Evolutionary conservation across 1,140 invertebrate species (phyloP).

Genomic region (Stenopsyche tienmushanensis): DNA sequence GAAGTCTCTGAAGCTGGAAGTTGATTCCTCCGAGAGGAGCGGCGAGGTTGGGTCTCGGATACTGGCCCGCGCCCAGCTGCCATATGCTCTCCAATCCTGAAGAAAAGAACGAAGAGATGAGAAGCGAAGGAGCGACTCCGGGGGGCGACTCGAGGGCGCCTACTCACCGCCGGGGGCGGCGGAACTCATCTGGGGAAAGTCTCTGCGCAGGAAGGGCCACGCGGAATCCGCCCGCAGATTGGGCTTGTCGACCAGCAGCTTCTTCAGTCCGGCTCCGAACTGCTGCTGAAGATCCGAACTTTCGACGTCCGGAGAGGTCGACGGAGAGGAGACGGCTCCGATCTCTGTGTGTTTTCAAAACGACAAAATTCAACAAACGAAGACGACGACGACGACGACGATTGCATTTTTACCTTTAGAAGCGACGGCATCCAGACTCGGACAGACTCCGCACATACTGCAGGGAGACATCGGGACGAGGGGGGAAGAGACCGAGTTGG

Average conservation of each 20-base stretch:
- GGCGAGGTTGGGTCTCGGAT: background rate
- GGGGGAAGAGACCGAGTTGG: background rate
- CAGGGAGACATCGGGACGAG: too few species aligned
- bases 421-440: background rate
- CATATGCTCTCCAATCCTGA: constrained; percentile 8
- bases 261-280: constrained; percentile 17
- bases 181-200: background rate
- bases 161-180: background rate
- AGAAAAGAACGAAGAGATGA: constrained; percentile 1
- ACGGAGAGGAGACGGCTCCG: background rate
- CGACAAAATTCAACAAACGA: background rate
- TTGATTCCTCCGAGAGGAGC: constrained; percentile 9
- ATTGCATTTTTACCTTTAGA: background rate
- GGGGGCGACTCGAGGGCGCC: too few species aligned
- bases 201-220: constrained; percentile 15
- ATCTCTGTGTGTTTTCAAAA: background rate
- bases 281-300: constrained; percentile 8
- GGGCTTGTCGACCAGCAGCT: constrained; percentile 2
- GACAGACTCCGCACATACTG: background rate
- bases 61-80: constrained; percentile 7
- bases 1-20: constrained; percentile 5
- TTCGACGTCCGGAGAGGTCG: constrained; percentile 1
- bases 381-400: background rate
- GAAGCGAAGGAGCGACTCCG: too few species aligned
- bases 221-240: background rate